Conservation (phyloP, 2,888 invertebrate genomes). For the Ctenicera cuprea region DNA sequence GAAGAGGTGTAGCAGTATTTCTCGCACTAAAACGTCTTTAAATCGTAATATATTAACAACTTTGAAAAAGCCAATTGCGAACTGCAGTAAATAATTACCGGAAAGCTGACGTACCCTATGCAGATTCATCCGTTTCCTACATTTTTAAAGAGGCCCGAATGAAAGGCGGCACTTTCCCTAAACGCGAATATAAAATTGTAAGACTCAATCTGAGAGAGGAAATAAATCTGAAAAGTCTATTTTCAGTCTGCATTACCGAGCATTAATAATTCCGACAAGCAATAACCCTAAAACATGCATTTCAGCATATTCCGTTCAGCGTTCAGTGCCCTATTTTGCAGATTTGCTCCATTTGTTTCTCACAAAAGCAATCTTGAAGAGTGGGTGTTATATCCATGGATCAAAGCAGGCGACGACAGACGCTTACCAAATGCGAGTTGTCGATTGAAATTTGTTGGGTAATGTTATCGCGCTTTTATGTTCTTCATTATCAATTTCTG, state of each 20-base stretch:
- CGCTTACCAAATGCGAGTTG: slow-evolving; percentile 52
- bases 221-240: slow-evolving; percentile 69
- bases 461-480: slow-evolving; percentile 4
- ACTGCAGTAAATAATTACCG: slow-evolving; percentile 46
- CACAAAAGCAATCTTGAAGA: slow-evolving; percentile 61
- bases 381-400: slow-evolving; percentile 61
- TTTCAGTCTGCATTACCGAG: slow-evolving; percentile 68
- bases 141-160: slow-evolving; percentile 39
- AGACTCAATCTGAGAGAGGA: slow-evolving; percentile 65
- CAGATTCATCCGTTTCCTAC: slow-evolving; percentile 22
- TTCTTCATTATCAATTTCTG: slow-evolving; percentile 6
- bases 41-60: too few species aligned
- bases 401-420: slow-evolving; percentile 54
- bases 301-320: slow-evolving; percentile 65
- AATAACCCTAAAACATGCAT: slow-evolving; percentile 68
- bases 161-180: slow-evolving; percentile 50
- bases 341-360: slow-evolving; percentile 58
- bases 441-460: slow-evolving; percentile 49
- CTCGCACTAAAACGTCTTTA: too few species aligned
- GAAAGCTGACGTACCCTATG: slow-evolving; percentile 31
- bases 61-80: neutral
- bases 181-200: slow-evolving; percentile 64
- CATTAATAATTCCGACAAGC: slow-evolving; percentile 69
- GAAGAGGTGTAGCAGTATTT: too few species aligned
- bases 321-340: slow-evolving; percentile 62